A percentile compares a stretch with the other conserved stretches of the same genome.
These are phyloP conservation scores for Caenorhabditis zanzibari DNA, from an alignment of 2,888 invertebrate species.

Conservation along the genomic window DNA sequence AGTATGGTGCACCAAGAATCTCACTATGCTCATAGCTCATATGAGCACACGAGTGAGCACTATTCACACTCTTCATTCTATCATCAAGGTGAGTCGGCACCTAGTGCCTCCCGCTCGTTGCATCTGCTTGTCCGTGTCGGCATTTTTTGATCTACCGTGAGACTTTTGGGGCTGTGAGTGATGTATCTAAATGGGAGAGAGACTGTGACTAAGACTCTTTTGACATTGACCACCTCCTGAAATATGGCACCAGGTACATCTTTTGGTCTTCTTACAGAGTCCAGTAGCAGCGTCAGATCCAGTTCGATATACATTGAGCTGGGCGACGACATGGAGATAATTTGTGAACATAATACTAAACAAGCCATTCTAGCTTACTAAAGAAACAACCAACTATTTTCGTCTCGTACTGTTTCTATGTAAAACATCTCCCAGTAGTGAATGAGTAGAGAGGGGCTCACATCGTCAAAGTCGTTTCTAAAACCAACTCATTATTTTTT, in stretches of 20 bases:
- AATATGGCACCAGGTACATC: constrained; percentile 51
- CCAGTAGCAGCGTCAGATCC: constrained; percentile 57
- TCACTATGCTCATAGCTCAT: constrained; percentile 48
- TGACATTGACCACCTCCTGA: not conserved
- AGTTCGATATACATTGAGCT: constrained; percentile 68
- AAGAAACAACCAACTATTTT: constrained; percentile 4
- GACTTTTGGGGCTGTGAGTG: constrained; percentile 33
- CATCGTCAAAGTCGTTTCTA: constrained; percentile 54
- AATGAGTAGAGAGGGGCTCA: constrained; percentile 61
- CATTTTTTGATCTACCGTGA: constrained; percentile 44
- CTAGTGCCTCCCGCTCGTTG: constrained; percentile 53
- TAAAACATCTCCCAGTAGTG: constrained; percentile 45
- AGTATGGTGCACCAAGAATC: constrained; percentile 45
- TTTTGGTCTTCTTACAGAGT: constrained; percentile 59
- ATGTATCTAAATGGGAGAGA: constrained; percentile 30
- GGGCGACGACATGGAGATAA: constrained; percentile 67
- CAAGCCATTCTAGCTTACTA: constrained; percentile 55
- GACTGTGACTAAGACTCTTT: constrained; percentile 25
- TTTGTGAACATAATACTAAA: constrained; percentile 62
- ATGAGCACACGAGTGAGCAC: constrained; percentile 55
- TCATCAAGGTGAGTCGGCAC: constrained; percentile 59
- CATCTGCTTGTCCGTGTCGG: constrained; percentile 58
- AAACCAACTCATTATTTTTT: constrained; percentile 5
- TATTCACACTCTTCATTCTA: constrained; percentile 54
- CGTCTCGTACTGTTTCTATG: constrained; percentile 38